phyloP scores from a whole-genome alignment of 1,140 invertebrate genomes.

The Drosophila watanabei region DNA sequence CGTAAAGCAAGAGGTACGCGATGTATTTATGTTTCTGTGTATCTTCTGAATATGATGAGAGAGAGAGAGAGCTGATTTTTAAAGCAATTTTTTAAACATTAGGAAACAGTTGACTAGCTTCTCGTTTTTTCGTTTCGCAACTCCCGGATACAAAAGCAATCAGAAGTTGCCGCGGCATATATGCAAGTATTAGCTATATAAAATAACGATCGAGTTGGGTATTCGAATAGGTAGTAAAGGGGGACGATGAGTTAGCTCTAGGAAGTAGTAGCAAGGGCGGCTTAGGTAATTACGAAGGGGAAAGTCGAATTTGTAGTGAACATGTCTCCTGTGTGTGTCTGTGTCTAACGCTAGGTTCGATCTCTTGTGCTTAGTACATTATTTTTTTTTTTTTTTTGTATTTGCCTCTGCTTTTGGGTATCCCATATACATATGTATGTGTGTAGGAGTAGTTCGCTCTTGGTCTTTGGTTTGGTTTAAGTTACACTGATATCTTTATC shows the following conservation, averaged over 20 bases:
- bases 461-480: conserved; percentile 56
- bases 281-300: conserved; percentile 20
- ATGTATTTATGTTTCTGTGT: conserved; percentile 64
- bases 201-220: conserved; percentile 41
- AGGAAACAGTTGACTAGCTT: conserved; percentile 58
- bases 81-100: conserved; percentile 75
- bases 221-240: conserved; percentile 8
- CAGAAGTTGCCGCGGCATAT: conserved; percentile 25
- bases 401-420: conserved; percentile 10
- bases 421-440: conserved; percentile 45
- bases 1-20: conserved; percentile 82
- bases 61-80: conserved; percentile 31
- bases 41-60: conserved; percentile 20
- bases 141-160: conserved; percentile 39
- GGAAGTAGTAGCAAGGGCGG: conserved; percentile 35
- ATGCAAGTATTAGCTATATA: conserved; percentile 38
- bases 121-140: conserved; percentile 6
- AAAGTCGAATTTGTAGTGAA: conserved; percentile 31
- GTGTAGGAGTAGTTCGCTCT: conserved; percentile 52
- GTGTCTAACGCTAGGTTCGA: conserved; percentile 34
- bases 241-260: conserved; percentile 17
- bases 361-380: conserved; percentile 43
- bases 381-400: conserved; percentile 10
- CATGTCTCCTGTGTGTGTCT: conserved; percentile 27
- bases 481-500: conserved; percentile 56